Conservation (phyloP, 2,113 vertebrate species). For the Typhlomys cinereus region DNA sequence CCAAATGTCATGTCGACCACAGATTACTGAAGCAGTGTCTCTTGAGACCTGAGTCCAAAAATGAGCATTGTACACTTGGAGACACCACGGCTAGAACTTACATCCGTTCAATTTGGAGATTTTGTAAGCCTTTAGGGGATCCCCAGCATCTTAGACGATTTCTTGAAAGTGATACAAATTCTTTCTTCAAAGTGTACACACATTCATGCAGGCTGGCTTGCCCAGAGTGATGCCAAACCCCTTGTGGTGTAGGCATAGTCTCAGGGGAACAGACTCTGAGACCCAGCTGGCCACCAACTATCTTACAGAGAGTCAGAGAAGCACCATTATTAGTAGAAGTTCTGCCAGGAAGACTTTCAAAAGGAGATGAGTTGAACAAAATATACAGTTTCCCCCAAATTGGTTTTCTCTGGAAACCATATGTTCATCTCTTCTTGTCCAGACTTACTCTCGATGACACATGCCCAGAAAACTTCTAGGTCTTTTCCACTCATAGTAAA, state of each 20-base stretch:
- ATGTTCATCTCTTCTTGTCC: background rate
- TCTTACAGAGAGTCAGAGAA: background rate
- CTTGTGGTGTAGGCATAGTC: background rate
- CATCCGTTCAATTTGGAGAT: background rate
- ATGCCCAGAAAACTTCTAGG: conserved; percentile 29
- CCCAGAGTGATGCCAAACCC: background rate
- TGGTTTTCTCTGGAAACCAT: background rate
- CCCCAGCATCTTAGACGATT: background rate
- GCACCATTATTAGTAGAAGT: background rate
- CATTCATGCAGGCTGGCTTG: background rate
- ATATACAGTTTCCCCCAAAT: background rate
- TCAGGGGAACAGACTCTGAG: background rate
- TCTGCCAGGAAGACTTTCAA: background rate
- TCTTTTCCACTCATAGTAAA: conserved; percentile 60
- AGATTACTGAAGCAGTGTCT: background rate
- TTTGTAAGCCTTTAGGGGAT: background rate
- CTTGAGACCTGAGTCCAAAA: background rate
- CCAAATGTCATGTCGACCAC: background rate
- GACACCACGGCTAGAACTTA: background rate
- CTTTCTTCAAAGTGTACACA: background rate
- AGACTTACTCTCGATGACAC: background rate
- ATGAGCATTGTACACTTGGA: background rate
- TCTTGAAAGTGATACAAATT: background rate
- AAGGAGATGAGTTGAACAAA: background rate
- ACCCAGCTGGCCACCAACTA: background rate